A percentile compares a stretch with the other conserved stretches of the same genome.
These are phyloP conservation scores for Rhincodon typus DNA, from an alignment of 2,797 vertebrate genomes.

Conservation along the genomic window DNA sequence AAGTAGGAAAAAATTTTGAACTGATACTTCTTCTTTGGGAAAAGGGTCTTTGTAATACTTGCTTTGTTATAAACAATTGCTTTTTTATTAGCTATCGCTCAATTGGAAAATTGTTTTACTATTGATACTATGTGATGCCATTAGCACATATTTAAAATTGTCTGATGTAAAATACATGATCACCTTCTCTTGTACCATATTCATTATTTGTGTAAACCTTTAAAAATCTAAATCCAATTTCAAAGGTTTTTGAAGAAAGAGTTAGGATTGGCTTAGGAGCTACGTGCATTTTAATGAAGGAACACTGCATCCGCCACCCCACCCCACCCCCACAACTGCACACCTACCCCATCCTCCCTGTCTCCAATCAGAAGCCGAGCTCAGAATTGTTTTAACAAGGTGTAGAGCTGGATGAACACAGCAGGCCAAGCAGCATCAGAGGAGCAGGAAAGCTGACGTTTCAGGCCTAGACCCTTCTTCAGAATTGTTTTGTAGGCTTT, in stretches of 20 bases:
- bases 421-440: too few species aligned
- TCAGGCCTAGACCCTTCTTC: too few species aligned
- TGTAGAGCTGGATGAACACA: too few species aligned
- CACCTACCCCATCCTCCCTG: too few species aligned
- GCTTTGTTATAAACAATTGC: neutral
- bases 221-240: neutral
- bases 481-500: neutral
- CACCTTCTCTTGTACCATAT: neutral
- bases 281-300: too few species aligned
- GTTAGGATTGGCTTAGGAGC: too few species aligned
- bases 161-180: neutral
- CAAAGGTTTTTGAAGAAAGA: too few species aligned
- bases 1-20: neutral
- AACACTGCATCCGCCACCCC: too few species aligned
- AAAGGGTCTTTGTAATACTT: neutral
- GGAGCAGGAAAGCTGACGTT: too few species aligned
- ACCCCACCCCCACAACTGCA: too few species aligned
- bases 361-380: too few species aligned
- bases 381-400: too few species aligned
- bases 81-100: neutral
- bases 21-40: neutral
- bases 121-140: neutral
- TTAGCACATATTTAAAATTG: neutral
- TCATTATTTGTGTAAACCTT: neutral
- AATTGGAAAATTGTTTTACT: neutral